Evolutionary conservation across 2,113 vertebrate genomes (phyloP), one percentile per base, ranked within the genome.

Genomic region (Odocoileus virginianus): DNA sequence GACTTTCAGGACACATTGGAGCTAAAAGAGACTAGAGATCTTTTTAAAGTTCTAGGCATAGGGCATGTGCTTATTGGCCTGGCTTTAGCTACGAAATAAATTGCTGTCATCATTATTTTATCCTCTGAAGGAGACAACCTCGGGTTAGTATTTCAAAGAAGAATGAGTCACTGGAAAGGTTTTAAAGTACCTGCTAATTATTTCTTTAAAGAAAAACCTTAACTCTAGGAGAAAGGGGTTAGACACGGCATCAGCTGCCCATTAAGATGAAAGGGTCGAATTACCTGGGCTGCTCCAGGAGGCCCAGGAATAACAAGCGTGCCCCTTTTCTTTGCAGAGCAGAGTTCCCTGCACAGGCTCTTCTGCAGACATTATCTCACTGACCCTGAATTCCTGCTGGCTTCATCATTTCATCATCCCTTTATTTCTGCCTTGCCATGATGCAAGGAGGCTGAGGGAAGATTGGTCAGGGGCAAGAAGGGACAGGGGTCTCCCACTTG

Each of bases 141-240:
- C 57, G 82, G 94, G 98, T 98, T 97, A 98, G 54, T 64, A 95
- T 98, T 98, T 98, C 98, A 98, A 98, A 98, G 96, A 97, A 95
- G 83, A 97, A 96, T 97, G 98, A 98, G 79, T 98, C 98, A 98
- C 54, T 95, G 83, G 95, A 96, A 60, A 97, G 61, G 81, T 97
- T 97, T 94, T 67, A 95, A 98, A 97, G 95, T 85, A 98, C 93
- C 95, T 91, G 91, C 86, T 97, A 97, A 98, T 98, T 98, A 98
- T 98, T 98, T 97, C 95, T 98, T 98, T 98, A 96, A 97, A 98
- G 97, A 94, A 98, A 97, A 98, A 54, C 89, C 83, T 92, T 94
- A 95, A 97, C 96, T 97, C 83, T 78, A 79, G 67, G 84, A 98
- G 95, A 97, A 97, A 95, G 40, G 94, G 97, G 78, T 91, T 86